Percentiles rank a stretch among this genome's conserved stretches.
These are phyloP conservation scores for Tragelaphus buxtoni DNA, from an alignment of 2,113 vertebrate genomes.

Conservation along the genomic window DNA sequence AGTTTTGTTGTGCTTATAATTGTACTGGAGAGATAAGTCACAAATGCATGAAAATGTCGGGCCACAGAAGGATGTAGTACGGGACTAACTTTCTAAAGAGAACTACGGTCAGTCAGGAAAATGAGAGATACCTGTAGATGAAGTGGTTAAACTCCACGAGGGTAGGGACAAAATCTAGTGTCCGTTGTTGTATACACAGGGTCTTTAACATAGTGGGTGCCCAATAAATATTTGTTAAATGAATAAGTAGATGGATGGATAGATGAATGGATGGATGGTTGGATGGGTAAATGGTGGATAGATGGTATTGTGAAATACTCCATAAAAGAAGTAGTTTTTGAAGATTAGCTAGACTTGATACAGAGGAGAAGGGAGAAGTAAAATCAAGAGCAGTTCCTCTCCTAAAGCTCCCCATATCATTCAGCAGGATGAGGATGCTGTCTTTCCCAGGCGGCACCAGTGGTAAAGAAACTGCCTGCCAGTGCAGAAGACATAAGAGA, in stretches of 20 bases:
- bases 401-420: background rate
- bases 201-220: background rate
- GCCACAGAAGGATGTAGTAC: background rate
- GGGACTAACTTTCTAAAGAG: background rate
- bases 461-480: background rate
- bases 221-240: background rate
- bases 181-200: background rate
- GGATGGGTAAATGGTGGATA: background rate
- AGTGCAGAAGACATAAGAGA: background rate
- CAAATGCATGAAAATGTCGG: background rate
- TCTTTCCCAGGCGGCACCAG: background rate
- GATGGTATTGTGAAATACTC: background rate
- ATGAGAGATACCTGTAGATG: background rate
- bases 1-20: background rate
- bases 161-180: background rate
- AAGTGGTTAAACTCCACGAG: background rate
- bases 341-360: background rate
- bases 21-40: background rate
- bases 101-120: background rate
- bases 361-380: background rate
- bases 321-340: background rate
- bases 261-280: background rate
- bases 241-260: background rate
- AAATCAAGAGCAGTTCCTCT: background rate
- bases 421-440: background rate